phyloP scores from a whole-genome alignment of 2,888 invertebrate species.

The Pilophorus perplexus region DNA sequence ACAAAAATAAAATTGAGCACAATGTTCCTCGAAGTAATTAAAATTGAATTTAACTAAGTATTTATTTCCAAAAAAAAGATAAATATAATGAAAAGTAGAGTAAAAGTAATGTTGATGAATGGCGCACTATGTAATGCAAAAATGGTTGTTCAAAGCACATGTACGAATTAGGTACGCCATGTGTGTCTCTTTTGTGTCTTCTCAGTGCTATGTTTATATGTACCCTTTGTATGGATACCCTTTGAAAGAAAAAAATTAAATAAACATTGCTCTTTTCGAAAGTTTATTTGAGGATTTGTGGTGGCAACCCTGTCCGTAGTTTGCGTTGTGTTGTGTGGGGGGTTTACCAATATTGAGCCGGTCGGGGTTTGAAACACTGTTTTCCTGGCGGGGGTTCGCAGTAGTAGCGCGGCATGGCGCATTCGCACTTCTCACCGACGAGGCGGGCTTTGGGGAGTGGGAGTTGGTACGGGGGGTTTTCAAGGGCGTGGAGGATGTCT shows the following conservation, averaged over 20 bases:
- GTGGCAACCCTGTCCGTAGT: no score
- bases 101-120: constrained; percentile 6
- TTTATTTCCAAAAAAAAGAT: constrained; percentile 20
- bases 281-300: no score
- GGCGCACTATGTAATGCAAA: neutral
- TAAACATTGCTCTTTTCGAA: constrained; percentile 25
- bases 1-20: constrained; percentile 39
- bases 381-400: constrained; percentile 3
- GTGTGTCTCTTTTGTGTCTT: neutral
- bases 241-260: neutral
- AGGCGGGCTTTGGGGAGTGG: constrained; percentile 11
- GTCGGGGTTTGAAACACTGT: constrained; percentile 2
- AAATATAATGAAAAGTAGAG: constrained; percentile 8
- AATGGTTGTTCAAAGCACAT: neutral
- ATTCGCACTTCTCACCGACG: constrained; percentile 5
- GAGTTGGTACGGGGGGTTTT: constrained; percentile 1
- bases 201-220: constrained; percentile 25
- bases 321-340: no score
- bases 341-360: constrained; percentile 1
- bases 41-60: constrained; percentile 36
- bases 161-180: constrained; percentile 28
- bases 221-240: constrained; percentile 10
- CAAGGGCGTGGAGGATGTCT: neutral
- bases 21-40: constrained; percentile 42
- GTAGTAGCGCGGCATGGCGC: neutral